Base-by-base conservation (phyloP, 2,797 vertebrate species). In the Coracias cyanogaster region DNA sequence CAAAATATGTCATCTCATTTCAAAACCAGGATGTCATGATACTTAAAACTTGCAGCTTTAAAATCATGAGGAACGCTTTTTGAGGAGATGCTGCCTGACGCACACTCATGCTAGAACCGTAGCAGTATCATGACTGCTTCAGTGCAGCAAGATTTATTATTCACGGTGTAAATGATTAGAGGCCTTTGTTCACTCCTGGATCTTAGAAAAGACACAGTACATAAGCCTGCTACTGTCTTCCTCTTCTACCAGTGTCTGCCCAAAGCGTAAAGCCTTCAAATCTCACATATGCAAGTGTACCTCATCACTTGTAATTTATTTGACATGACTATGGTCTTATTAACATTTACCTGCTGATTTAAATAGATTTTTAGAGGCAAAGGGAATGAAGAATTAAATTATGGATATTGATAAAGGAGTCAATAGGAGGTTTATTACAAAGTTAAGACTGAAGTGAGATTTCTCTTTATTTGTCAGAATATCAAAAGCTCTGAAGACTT, bases 1-100 rank as follows among this genome's bases (percentile, higher is more conserved):
- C 95, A 97, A 96, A 96, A 97, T 82, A 95, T 94, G 91, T 35
- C 78, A 94, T 62, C 85, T 84, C 72, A 54, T 89, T 93, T 96
- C 78, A 94, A 95, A 96, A 66, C 69, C 46, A 77, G 31, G 25
- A 78, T 93, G 89, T 57, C 6, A 2, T 28, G 62, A 89, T 87
- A 86, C 85, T 84, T 94, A 67, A 93, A 96, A 83, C 43, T 86
- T 77, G 35, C n/a, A 89, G 78, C 74, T 92, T 94, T 83, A 79
- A 86, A 86, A 87, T 51, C 29, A 77, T 10, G 35, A 73, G 39
- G 55, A 90, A 76, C 4, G 37, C 21, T 88, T 82, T 89, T 55
- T 48, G 78, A 81, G n/a, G n/a, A 80, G 81, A 66, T 70, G 70
- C 60, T 90, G 80, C 67, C 58, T 86, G 84, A 86, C 54, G 60